Base-by-base conservation (phyloP, 1,140 invertebrate species). In the Scaptomyza montana region DNA sequence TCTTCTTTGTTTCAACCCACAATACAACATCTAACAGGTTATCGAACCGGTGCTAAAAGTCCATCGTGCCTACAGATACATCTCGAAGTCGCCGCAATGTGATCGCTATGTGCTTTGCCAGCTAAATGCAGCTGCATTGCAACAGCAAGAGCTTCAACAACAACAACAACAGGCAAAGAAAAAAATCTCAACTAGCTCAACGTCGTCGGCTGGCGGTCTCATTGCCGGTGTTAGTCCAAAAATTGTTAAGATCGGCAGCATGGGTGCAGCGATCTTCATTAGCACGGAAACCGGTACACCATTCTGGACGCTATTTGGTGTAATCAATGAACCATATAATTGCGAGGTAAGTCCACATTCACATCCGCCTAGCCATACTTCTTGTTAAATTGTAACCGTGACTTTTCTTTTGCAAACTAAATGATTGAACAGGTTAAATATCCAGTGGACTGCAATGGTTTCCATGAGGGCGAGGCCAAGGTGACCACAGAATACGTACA, bases 401-500 rank as follows among this genome's bases (percentile, higher is more conserved):
- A n/a, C 61, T 67, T 63, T 28, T 43, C 39, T 43, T 64, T 30
- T 43, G 21, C 30, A 57, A 50, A 45, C 7, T 68, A 19, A 19
- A 49, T 47, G 41, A 54, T 84, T 92, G n/a, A 56, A 65, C 92
- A 97, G 96, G 93, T 92, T 0, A 95, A 94, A 77, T 96, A 95
- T 86, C 95, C 95, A 64, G 95, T 94, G 0, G 94, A 96, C 54
- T 97, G 96, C 78, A 93, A 93, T 28, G 93, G 94, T 2, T 97
- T 96, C 92, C 95, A 96, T 80, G 94, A 96, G 90, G 96, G 96
- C 90, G 96, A 97, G 92, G 92, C 95, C 21, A 95, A 94, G 93
- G 95, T 96, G 13, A 96, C 95, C 25, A 96, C 95, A 30, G 96
- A 97, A 93, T 95, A 95, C 61, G 93, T 94, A 77, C 96, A 97